Conservation (phyloP, 2,113 vertebrate species). For the Ancistrus triradiatus region DNA sequence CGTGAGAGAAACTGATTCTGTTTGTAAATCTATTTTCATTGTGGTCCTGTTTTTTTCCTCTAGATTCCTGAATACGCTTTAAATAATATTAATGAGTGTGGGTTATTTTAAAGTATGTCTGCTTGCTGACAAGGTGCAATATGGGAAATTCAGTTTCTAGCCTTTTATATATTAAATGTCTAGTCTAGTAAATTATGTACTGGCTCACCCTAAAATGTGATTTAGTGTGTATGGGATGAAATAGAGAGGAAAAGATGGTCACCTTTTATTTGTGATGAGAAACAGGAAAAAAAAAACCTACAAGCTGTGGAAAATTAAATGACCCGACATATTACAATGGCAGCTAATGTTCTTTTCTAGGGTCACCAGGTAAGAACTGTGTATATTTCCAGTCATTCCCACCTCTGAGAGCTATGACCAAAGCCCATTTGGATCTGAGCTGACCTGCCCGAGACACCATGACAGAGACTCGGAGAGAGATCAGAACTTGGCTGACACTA, state of each 20-base stretch:
- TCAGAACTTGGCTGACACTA: slow-evolving; percentile 40
- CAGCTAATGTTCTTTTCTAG: slow-evolving; percentile 3
- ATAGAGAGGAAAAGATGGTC: background rate
- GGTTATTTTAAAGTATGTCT: background rate
- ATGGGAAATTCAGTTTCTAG: slow-evolving; percentile 1
- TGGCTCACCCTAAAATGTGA: slow-evolving; percentile 17
- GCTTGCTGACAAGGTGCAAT: background rate
- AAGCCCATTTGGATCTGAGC: slow-evolving; percentile 23
- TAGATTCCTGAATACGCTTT: slow-evolving; percentile 31
- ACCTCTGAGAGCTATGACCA: slow-evolving; percentile 25
- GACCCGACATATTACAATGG: slow-evolving; percentile 23
- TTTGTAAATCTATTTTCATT: slow-evolving; percentile 25
- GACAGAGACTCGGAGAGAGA: slow-evolving; percentile 21
- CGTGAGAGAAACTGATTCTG: background rate
- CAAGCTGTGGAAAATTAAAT: slow-evolving; percentile 28
- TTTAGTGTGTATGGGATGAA: background rate
- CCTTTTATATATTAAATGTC: background rate
- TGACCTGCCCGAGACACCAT: slow-evolving; percentile 27
- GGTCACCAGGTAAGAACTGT: slow-evolving; percentile 9
- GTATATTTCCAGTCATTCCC: slow-evolving; percentile 18
- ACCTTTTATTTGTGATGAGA: slow-evolving; percentile 4
- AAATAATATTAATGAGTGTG: slow-evolving; percentile 41
- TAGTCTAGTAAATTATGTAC: slow-evolving; percentile 8
- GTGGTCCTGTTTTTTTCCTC: slow-evolving; percentile 39
- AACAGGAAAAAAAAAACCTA: slow-evolving; percentile 7